Base-by-base conservation (phyloP, 2,797 vertebrate species). In the Myotis daubentonii region DNA sequence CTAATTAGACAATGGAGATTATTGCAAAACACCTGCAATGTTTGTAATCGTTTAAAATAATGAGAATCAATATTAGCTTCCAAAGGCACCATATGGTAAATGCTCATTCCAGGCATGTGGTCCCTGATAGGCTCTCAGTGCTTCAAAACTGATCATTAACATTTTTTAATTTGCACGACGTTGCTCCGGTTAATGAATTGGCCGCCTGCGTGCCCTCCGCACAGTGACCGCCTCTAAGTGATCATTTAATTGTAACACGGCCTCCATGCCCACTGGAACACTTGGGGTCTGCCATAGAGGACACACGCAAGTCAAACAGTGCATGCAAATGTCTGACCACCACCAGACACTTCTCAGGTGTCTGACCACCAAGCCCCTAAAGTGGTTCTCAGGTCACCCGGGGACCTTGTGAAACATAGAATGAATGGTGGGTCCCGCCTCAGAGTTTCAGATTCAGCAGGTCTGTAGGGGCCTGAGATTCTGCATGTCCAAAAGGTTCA, bases 21-120 rank as follows among this genome's bases (percentile, higher is more conserved):
- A 98, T 98, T 98, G 98, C 97, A 98, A 98, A 98, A 98, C 98
- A 98, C 98, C 97, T 98, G 97, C 97, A 98, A 98, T 98, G 97
- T 98, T 98, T 98, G 97, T 97, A 98, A 98, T 98, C 72, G 2
- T 98, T 98, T 97, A 97, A 98, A 98, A 98, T 98, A 98, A 99
- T 98, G 98, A 98, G 98, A 98, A 98, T 98, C 98, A 98, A 98
- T 98, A 98, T 98, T 97, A 97, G 97, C 96, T 98, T 98, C 97
- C 97, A 98, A 98, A 98, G 89, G 88, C 97, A 98, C 98, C 98
- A 98, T 98, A 98, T 98, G 98, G 98, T 97, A 97, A 98, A 98
- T 62, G 93, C 95, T 98, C 85, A 96, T 98, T 98, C 89, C 87
- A 96, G 94, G 97, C 97, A 97, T 97, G 98, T 90, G 96, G 97